Conservation (phyloP, 2,113 vertebrate genomes). For the Neoarius graeffei region DNA sequence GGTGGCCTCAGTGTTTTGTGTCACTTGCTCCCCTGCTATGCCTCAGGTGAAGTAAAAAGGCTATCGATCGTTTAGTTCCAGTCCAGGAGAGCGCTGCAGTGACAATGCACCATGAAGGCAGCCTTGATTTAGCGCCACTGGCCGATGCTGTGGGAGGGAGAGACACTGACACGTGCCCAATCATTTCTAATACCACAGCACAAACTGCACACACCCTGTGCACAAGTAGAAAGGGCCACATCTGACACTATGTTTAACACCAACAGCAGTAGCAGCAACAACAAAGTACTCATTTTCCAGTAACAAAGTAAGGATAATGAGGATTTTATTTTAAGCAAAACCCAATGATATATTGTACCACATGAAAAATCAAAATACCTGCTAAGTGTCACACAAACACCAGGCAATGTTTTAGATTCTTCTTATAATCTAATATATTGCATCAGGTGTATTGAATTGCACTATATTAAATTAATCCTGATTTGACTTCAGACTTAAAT, state of each 20-base stretch:
- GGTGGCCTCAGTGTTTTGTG: slow-evolving; percentile 65
- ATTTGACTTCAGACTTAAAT: slow-evolving; percentile 37
- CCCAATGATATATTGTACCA: neutral
- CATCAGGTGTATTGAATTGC: slow-evolving; percentile 35
- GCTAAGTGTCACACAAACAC: slow-evolving; percentile 15
- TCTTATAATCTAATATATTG: slow-evolving; percentile 18
- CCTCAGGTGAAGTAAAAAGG: slow-evolving; percentile 70
- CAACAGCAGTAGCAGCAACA: neutral
- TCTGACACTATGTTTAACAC: neutral
- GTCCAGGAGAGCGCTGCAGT: slow-evolving; percentile 59
- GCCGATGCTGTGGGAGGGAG: slow-evolving; percentile 12
- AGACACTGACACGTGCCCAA: slow-evolving; percentile 32
- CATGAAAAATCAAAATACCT: neutral
- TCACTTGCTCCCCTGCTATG: slow-evolving; percentile 65
- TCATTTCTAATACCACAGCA: slow-evolving; percentile 44
- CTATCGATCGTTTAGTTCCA: slow-evolving; percentile 69
- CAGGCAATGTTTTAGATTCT: slow-evolving; percentile 47
- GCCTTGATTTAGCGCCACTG: slow-evolving; percentile 50
- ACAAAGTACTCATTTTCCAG: neutral
- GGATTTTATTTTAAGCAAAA: neutral
- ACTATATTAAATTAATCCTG: slow-evolving; percentile 7
- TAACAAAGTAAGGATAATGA: neutral
- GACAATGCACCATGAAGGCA: slow-evolving; percentile 40
- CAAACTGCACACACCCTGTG: slow-evolving; percentile 7
- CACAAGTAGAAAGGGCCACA: neutral